Percentiles rank a stretch among this genome's conserved stretches.
Evolutionary conservation across 2,797 vertebrate species (phyloP).

Genomic region (Oreortyx pictus): DNA sequence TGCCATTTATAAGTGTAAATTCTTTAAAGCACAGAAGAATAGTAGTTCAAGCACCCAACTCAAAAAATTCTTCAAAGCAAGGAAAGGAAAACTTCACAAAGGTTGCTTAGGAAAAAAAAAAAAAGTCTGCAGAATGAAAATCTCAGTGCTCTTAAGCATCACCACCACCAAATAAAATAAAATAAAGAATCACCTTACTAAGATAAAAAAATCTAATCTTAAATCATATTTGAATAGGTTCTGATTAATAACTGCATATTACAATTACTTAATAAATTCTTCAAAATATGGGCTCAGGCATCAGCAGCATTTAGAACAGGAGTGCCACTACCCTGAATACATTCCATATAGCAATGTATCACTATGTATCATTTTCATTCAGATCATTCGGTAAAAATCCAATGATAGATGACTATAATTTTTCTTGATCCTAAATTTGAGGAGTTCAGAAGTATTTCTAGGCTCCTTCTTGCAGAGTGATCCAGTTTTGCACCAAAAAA

Average conservation of each 20-base stretch:
- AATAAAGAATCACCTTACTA: background rate
- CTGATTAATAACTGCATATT: background rate
- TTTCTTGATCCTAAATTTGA: background rate
- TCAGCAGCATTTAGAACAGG: background rate
- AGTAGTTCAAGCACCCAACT: background rate
- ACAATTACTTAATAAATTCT: background rate
- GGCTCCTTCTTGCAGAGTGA: background rate
- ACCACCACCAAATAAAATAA: too few relatives aligned
- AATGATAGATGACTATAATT: background rate
- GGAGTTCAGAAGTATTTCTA: background rate
- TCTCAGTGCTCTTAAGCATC: background rate
- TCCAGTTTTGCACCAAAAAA: background rate
- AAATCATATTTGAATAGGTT: background rate
- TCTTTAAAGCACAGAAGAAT: slow-evolving; percentile 7
- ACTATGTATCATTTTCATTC: background rate
- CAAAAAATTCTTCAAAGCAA: background rate
- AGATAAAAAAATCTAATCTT: background rate
- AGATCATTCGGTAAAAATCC: background rate
- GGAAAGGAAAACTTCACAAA: background rate
- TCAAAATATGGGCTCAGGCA: background rate
- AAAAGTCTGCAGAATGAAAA: background rate
- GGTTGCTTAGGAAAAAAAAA: background rate
- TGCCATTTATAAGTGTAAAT: background rate
- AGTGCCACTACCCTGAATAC: background rate
- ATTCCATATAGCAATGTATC: background rate